Conservation (phyloP, 2,888 invertebrate species). For the Punctoribates punctum region DNA sequence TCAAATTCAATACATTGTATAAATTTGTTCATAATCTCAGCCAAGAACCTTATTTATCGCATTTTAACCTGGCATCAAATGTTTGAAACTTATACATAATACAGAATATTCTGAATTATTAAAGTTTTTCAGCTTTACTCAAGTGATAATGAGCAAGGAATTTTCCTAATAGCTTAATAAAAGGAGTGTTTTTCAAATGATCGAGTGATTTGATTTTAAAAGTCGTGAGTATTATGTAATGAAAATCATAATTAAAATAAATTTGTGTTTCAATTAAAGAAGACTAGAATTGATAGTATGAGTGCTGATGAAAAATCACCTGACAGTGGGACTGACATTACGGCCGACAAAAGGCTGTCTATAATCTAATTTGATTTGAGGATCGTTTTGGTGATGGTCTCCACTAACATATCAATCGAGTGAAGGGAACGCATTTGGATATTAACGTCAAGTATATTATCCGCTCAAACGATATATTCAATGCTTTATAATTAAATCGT, state of each 20-base stretch:
- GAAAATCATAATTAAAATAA: constrained; percentile 9
- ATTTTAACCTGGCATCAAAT: too few species aligned
- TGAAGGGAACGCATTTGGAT: not conserved
- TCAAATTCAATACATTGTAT: not conserved
- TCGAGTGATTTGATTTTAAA: too few species aligned
- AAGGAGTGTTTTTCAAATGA: not conserved
- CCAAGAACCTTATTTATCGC: not conserved
- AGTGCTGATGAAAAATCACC: constrained; percentile 31
- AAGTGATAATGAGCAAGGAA: not conserved
- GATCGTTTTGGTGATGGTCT: not conserved
- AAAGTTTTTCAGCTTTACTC: too few species aligned
- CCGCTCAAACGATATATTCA: not conserved
- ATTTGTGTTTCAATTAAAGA: not conserved
- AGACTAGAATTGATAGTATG: constrained; percentile 14
- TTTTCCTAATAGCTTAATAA: not conserved
- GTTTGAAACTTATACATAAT: too few species aligned
- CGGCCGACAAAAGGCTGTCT: not conserved
- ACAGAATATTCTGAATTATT: too few species aligned
- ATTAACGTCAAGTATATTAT: constrained; percentile 10
- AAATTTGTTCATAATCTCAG: not conserved
- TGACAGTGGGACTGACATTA: not conserved
- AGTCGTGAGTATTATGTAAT: not conserved
- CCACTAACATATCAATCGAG: constrained; percentile 31
- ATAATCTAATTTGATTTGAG: constrained; percentile 21
- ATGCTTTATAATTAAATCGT: constrained; percentile 15